Base-by-base conservation (phyloP, 2,113 vertebrate genomes). In the Anoura caudifer region DNA sequence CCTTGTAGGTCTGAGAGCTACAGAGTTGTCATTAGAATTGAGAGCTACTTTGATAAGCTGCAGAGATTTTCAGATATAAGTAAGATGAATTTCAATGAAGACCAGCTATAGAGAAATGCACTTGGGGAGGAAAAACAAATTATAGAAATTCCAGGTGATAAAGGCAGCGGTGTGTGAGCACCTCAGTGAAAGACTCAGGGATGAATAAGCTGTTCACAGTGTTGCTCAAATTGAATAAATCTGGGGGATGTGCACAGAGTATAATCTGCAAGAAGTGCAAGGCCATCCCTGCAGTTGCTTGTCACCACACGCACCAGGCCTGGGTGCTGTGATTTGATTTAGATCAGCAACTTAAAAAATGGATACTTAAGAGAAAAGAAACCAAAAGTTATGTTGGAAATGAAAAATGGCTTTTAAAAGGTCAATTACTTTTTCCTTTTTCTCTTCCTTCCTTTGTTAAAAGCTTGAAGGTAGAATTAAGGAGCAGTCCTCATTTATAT, bases 31-130 rank as follows among this genome's bases (percentile, higher is more conserved):
- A 24, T 38, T 85, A 85, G n/a, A 72, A 88, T 94, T 85, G 72
- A 69, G 22, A 79, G 52, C 9, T 38, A 96, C 3, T 22, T 77
- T 94, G 45, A 77, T 63, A 84, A 90, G 16, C 59, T 80, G 28
- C 4, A 90, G 70, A 96, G 41, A n/a, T 77, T 92, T 95, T 95
- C 26, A 67, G 26, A 94, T 69, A 95, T 45, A 90, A 97, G 85
- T 28, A 90, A 90, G 56, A 80, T 52, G 41, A 88, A 86, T 96
- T 95, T 95, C 54, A 89, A 92, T 75, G 59, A 95, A 91, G 81
- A 94, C 38, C 26, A 96, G 90, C 56, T 59, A 2, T 67, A 77
- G 65, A 88, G 56, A 63, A 72, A 43, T 77, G 28, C 0, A 1
- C 28, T 85, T 88, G 47, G 52, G 45, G 59, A 95, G 26, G 61